Evolutionary conservation across 2,888 invertebrate species (phyloP).

Genomic region (Heteropelma amictum): DNA sequence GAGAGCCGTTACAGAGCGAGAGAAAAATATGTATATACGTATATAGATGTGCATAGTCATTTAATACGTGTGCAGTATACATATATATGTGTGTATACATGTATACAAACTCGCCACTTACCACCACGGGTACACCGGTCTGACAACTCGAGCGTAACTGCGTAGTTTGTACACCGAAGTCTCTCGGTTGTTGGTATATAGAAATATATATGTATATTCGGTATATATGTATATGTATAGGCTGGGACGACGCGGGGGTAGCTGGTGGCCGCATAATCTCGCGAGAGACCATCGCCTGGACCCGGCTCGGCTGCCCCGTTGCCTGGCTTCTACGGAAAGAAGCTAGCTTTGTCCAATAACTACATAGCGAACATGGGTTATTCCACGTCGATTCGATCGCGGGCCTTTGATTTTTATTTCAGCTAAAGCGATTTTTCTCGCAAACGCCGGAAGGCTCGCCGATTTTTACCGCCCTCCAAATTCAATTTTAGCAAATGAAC

Average conservation of each 20-base stretch:
- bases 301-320: slow-evolving; percentile 1
- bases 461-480: too few relatives aligned
- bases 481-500: too few relatives aligned
- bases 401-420: too few relatives aligned
- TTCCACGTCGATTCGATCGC: too few relatives aligned
- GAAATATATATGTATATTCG: not conserved
- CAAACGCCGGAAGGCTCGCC: too few relatives aligned
- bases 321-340: not conserved
- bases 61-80: too few relatives aligned
- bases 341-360: slow-evolving; percentile 4
- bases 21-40: not conserved
- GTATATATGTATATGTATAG: not conserved
- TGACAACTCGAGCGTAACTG: slow-evolving; percentile 72
- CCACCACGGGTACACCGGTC: slow-evolving; percentile 58
- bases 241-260: slow-evolving; percentile 47
- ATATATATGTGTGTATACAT: slow-evolving; percentile 4
- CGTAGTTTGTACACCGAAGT: slow-evolving; percentile 71
- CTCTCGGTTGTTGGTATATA: slow-evolving; percentile 30
- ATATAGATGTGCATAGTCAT: too few relatives aligned
- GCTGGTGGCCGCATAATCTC: slow-evolving; percentile 39
- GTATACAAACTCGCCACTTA: slow-evolving; percentile 55
- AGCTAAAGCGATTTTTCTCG: too few relatives aligned
- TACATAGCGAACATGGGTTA: not conserved
- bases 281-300: slow-evolving; percentile 8
- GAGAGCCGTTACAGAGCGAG: slow-evolving; percentile 47